Conservation (phyloP, 2,113 vertebrate genomes). For the Setophaga kirtlandii region DNA sequence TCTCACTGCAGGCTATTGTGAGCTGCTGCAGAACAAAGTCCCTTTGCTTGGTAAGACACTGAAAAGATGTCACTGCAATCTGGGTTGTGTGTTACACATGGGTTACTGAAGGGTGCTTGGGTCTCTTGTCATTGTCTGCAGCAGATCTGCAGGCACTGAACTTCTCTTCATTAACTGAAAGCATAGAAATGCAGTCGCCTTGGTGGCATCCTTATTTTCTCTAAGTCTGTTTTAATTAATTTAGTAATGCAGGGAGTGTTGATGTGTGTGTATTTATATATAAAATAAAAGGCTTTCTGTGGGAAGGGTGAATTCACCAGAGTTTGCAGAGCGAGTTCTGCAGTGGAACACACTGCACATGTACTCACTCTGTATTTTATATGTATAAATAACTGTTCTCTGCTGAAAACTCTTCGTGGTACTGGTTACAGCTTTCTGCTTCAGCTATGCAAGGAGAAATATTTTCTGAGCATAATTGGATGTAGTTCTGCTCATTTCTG, state of each 20-base stretch:
- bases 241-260: not conserved
- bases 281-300: not conserved
- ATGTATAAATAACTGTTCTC: not conserved
- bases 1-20: slow-evolving; percentile 93
- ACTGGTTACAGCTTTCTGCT: not conserved
- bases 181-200: not conserved
- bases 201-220: not conserved
- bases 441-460: not conserved
- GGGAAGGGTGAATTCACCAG: not conserved
- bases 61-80: fast-evolving
- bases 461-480: not conserved
- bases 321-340: not conserved
- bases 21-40: slow-evolving; percentile 98
- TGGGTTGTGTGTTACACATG: not conserved
- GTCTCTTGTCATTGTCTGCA: not conserved
- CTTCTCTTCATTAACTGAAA: not conserved
- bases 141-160: not conserved
- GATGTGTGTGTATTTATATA: not conserved
- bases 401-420: not conserved
- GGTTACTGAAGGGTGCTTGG: not conserved
- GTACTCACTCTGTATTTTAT: not conserved
- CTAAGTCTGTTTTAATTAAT: not conserved
- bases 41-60: slow-evolving; percentile 91
- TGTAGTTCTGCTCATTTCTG: not conserved
- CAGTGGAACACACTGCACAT: not conserved